Evolutionary conservation across 2,113 vertebrate genomes (phyloP).

Genomic region (mouse (Mus musculus)): GRCm39 chr7:64382501-64383000

Average conservation of each 20-base stretch:
- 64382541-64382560: no score
- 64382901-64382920: neutral
- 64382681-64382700: neutral
- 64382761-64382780: neutral
- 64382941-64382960: accelerated
- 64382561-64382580: neutral
- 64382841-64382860: accelerated
- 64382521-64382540: neutral
- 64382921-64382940: neutral
- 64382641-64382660: neutral
- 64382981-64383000: accelerated
- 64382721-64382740: neutral
- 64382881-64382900: no score
- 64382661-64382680: neutral
- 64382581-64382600: neutral
- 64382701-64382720: neutral
- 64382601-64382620: neutral
- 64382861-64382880: accelerated
- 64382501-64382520: neutral
- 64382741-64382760: accelerated
- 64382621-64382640: neutral
- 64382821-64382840: neutral
- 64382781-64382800: accelerated
- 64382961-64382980: neutral
- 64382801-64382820: neutral